Base-by-base conservation (phyloP, 1,140 invertebrate genomes). In the Zaprionus capensis region DNA sequence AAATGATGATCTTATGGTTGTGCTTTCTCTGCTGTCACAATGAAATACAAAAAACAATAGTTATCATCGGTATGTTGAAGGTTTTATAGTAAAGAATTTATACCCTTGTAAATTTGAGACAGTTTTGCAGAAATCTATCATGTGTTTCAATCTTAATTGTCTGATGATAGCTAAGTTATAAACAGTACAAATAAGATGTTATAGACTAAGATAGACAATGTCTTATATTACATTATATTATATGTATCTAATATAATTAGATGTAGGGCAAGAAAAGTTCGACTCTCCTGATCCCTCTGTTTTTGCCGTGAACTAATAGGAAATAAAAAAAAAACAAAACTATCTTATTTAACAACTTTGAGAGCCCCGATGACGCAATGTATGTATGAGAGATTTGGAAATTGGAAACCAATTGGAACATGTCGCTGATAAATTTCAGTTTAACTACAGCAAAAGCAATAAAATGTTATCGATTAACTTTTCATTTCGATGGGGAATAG, bases 1-100 rank as follows among this genome's bases (percentile, higher is more conserved):
- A 75, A 75, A 71, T 58, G 67, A 51, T 70, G 66, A 75, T 64
- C 58, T 22, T 53, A 75, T 63, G 53, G 14, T 20, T 26, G 24
- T 41, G 72, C 72, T 75, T 75, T 75, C 72, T 58, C 72, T 64
- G 58, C 28, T 55, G 44, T 61, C 34, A 1, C 7, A 24, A 14
- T 14, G 20, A 11, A 46, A 46, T 46, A 17, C n/a, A 46, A 46
- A n/a, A 46, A 11, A 46, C n/a, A 46, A 17, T 17, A 7, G 31
- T 34, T 34, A 46, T 17, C 41, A 1, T 11, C 26, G 31, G 9
- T 62, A 49, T 28, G 26, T 62, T 66, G 36, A 36, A 20, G 63
- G 12, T 58, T 34, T 24, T 34, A 11, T 34, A 2, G 31, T 34
- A 11, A 0, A 11, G 9, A 34, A 34, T 34, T 34, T 11, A 34